phyloP scores from a whole-genome alignment of 2,113 vertebrate genomes.

The Cairina moschata region DNA sequence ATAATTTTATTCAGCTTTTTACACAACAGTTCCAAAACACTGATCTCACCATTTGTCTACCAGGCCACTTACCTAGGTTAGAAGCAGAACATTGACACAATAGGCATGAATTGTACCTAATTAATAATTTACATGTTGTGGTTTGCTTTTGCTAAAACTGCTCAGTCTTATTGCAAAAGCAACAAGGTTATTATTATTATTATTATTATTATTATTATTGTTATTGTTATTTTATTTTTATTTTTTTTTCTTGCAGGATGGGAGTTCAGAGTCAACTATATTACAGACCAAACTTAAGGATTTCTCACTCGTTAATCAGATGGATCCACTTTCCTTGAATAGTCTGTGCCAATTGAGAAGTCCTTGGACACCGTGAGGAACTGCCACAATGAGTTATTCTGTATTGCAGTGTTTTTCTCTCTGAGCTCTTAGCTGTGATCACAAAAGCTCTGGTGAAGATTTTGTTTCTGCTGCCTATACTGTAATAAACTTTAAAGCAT shows the following conservation, averaged over 20 bases:
- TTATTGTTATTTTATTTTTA: constrained; percentile 2
- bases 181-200: not conserved
- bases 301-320: not conserved
- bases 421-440: not conserved
- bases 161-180: not conserved
- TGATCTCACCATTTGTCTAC: not conserved
- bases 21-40: not conserved
- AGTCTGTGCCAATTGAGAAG: not conserved
- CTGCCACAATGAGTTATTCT: not conserved
- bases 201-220: not conserved
- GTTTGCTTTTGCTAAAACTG: not conserved
- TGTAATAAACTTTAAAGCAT: not conserved
- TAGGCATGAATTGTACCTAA: not conserved
- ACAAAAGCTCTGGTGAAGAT: not conserved
- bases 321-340: not conserved
- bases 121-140: not conserved
- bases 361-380: not conserved
- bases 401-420: not conserved
- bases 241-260: not conserved
- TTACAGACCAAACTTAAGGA: not conserved
- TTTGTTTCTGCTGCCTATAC: not conserved
- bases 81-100: not conserved
- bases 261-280: not conserved
- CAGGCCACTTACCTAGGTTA: not conserved
- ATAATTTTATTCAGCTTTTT: not conserved